These are phyloP conservation scores for Trichonephila clavipes DNA, from an alignment of 1,140 invertebrate species.

Conservation along the genomic window DNA sequence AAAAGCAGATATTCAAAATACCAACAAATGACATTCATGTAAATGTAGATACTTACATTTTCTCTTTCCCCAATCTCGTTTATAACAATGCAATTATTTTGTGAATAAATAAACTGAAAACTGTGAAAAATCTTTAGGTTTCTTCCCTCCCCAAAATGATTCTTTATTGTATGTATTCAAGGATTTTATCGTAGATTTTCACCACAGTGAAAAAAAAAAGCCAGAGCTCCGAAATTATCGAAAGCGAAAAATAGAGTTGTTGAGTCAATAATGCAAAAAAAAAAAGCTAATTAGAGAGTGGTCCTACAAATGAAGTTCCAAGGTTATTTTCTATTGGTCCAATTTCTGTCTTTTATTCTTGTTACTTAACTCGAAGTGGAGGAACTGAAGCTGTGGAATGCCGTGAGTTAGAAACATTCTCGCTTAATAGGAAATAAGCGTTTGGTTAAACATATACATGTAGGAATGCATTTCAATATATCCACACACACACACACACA, in stretches of 20 bases:
- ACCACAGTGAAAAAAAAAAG: neutral
- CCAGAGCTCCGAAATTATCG: neutral
- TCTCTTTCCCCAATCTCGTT: too few relatives aligned
- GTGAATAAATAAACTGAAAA: too few relatives aligned
- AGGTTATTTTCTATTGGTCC: slow-evolving; percentile 2
- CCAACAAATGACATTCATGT: too few relatives aligned
- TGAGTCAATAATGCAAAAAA: neutral
- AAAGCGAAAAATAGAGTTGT: neutral
- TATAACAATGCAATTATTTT: too few relatives aligned
- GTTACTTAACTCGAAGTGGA: neutral
- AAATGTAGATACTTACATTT: too few relatives aligned
- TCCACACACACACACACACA: too few relatives aligned
- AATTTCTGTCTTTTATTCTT: neutral
- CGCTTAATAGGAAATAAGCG: neutral
- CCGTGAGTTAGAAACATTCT: neutral
- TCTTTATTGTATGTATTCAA: too few relatives aligned
- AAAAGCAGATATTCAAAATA: too few relatives aligned
- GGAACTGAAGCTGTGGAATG: slow-evolving; percentile 11
- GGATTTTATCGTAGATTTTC: neutral
- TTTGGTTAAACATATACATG: neutral
- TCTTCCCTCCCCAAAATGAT: too few relatives aligned
- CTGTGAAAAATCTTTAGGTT: too few relatives aligned
- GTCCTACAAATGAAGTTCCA: neutral
- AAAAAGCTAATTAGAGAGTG: neutral
- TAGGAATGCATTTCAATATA: neutral